Base-by-base conservation (phyloP, 2,113 vertebrate species). In the Coturnix japonica region DNA sequence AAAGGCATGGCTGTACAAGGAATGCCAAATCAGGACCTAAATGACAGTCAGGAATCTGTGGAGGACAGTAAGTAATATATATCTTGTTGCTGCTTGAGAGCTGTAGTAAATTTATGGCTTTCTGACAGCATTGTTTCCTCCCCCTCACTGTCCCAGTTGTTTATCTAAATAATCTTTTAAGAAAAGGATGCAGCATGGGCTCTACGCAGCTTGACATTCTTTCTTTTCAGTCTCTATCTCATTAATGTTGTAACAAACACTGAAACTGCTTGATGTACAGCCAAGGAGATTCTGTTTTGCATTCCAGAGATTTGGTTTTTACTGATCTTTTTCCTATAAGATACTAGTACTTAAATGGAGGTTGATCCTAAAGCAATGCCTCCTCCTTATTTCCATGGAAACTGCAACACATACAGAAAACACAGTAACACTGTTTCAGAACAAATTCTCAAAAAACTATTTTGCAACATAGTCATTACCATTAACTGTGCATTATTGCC, bases 11-110 rank as follows among this genome's bases (percentile, higher is more conserved):
- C 65, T 79, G 73, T 44, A 41, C 65, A 51, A 87, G 72, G 93
- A 95, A 95, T 96, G 79, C 77, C 14, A 7, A 89, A 92, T 95
- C 90, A 91, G 80, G 94, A 92, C 75, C 88, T 81, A 12, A 83
- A 18, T 89, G 93, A 91, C 90, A 91, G 66, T 88, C 81, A 95
- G 90, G 90, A 94, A 96, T 95, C 91, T 91, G 81, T 71, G 89
- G 84, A 89, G 80, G 89, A 69, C 91, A 88, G 83, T 92, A 89
- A 86, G 94, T 87, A 93, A 87, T 92, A 85, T 89, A 76, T 81
- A 64, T 87, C 57, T 93, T 65, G 51, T 82, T 91, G 59, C 61
- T 70, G 51, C 60, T 89, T 89, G 65, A 78, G 76, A 93, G 60
- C 71, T 89, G 35, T 83, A 76, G 89, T 94, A 94, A 92, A 91